These are phyloP conservation scores for Eira barbara DNA, from an alignment of 2,113 vertebrate species.

Conservation along the genomic window DNA sequence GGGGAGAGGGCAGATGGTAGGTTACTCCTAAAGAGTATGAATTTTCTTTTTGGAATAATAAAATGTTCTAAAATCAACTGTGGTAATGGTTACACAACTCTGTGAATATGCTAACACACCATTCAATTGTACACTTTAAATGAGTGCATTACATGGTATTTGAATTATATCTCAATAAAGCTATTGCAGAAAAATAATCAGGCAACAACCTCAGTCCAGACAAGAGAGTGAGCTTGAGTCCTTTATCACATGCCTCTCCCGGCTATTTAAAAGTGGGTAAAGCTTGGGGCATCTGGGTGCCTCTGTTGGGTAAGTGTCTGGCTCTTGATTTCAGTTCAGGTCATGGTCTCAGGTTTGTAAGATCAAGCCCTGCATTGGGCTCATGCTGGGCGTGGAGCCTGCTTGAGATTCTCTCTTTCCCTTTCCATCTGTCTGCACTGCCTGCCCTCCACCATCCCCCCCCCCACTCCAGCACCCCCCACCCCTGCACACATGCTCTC, in stretches of 20 bases:
- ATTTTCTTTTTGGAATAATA: background rate
- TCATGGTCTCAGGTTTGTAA: background rate
- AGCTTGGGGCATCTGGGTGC: background rate
- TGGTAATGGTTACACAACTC: background rate
- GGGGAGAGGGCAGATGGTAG: background rate
- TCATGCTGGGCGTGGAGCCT: background rate
- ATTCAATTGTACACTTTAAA: background rate
- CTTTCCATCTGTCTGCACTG: background rate
- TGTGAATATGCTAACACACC: background rate
- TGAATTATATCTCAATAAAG: background rate
- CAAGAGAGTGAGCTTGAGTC: background rate
- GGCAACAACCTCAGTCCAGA: background rate
- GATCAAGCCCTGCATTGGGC: background rate
- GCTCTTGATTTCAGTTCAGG: background rate
- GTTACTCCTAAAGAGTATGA: background rate
- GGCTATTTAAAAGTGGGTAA: background rate
- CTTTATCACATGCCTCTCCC: background rate
- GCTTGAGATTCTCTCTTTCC: background rate
- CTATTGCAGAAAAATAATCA: background rate
- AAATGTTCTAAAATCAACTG: background rate
- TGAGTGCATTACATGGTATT: background rate
- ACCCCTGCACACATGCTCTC: background rate
- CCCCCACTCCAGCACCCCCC: accelerated
- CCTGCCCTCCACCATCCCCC: background rate
- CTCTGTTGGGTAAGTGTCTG: background rate